Conservation (phyloP, 2,797 vertebrate species). For the Peromyscus nudipes region DNA sequence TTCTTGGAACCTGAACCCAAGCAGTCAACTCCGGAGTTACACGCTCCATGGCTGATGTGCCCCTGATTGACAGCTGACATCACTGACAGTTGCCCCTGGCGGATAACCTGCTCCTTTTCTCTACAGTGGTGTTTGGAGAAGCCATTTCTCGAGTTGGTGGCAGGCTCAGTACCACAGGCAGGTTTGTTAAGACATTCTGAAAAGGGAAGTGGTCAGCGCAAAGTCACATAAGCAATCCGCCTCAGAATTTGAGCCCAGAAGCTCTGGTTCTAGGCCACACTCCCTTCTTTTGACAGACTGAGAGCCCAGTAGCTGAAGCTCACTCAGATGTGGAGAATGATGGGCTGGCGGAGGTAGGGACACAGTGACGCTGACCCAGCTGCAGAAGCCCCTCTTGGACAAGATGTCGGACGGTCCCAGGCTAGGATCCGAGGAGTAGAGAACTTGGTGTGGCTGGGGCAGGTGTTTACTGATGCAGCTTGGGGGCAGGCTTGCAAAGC, state of each 20-base stretch:
- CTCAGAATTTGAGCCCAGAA: background rate
- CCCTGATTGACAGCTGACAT: background rate
- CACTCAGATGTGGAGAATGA: background rate
- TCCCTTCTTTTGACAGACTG: background rate
- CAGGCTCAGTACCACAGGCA: background rate
- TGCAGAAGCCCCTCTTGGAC: background rate
- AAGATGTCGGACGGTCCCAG: background rate
- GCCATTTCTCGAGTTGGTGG: background rate
- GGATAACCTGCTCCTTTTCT: background rate
- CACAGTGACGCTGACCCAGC: background rate
- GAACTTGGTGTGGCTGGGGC: background rate
- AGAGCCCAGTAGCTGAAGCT: background rate
- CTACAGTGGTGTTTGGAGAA: background rate
- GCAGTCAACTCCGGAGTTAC: background rate
- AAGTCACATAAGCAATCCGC: background rate
- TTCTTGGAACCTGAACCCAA: background rate
- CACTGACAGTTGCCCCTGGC: background rate
- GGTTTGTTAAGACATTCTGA: background rate
- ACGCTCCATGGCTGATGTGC: background rate
- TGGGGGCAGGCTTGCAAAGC: background rate
- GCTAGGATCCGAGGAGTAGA: background rate
- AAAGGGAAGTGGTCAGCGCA: background rate
- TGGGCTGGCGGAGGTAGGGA: background rate
- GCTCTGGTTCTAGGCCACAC: background rate
- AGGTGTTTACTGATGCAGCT: background rate